Evolutionary conservation across 2,797 vertebrate genomes (phyloP), one percentile per base, ranked within the genome.

Genomic region (Ceyx erithaca): DNA sequence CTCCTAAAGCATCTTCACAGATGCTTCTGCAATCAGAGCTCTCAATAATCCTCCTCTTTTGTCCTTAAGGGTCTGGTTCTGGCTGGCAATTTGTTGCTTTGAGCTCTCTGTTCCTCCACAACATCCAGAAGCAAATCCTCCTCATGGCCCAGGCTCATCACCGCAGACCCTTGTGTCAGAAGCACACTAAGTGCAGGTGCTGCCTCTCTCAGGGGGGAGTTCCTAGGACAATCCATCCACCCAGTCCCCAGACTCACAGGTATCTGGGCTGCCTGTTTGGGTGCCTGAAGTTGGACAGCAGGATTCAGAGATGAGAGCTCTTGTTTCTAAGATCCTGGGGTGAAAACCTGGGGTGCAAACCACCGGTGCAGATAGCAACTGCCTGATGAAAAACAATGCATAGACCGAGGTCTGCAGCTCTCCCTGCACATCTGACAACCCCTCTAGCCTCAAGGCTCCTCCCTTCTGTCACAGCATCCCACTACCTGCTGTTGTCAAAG

Each of bases 11-110:
- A 89, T 93, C 94, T 95, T 93, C 93, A 85, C 71, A 91, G 89
- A 76, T 73, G 63, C 87, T 96, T 93, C 73, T 88, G 82, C 75
- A 94, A 94, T 96, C 95, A 96, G 63, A 87, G 78, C 77, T 89
- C 91, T 90, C 93, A 73, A 82, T 77, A 88, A 92, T 81, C 48
- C 76, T 92, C 55, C 25, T 94, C 87, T 90, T 93, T 75, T 79
- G 80, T 66, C 68, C 59, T 76, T 52, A 89, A 93, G 77, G 52
- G 77, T 63, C 83, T 95, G 77, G 48, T 72, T 92, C 91, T 93
- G 77, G 83, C 70, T 92, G 70, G 73, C 89, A 94, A 63, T 83
- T 79, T 75, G 45, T 87, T 81, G 77, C 57, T 90, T 76, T 72
- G 76, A 90, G 88, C 35, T 79, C 76, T 82, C 61, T 23, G 58